phyloP scores from a whole-genome alignment of 2,113 vertebrate species.

The Chaetodon trifascialis region DNA sequence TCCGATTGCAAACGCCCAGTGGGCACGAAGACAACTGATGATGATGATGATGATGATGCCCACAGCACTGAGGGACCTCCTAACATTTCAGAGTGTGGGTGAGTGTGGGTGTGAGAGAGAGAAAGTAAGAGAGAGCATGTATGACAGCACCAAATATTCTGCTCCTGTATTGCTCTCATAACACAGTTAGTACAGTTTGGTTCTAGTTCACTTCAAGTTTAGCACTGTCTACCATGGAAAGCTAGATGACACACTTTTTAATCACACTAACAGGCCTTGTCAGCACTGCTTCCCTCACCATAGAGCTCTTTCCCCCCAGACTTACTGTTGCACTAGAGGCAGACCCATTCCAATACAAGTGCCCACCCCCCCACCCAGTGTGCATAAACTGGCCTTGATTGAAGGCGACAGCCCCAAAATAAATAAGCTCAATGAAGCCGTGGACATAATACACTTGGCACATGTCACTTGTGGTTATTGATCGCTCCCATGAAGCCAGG shows the following conservation, averaged over 20 bases:
- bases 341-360: constrained; percentile 35
- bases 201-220: constrained; percentile 12
- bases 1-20: constrained; percentile 85
- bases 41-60: constrained; percentile 81
- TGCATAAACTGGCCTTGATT: constrained; percentile 70
- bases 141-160: constrained; percentile 24
- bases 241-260: constrained; percentile 21
- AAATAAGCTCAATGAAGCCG: constrained; percentile 81
- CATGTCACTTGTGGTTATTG: constrained; percentile 80
- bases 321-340: constrained; percentile 2
- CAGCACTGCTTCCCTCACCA: constrained; percentile 2
- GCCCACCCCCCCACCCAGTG: constrained; percentile 16
- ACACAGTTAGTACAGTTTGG: constrained; percentile 1
- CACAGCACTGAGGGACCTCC: constrained; percentile 89
- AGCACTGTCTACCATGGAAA: constrained; percentile 8
- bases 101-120: constrained; percentile 73
- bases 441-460: constrained; percentile 82
- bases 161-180: background rate
- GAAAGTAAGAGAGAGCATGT: background rate
- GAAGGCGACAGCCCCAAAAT: constrained; percentile 75
- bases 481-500: constrained; percentile 58
- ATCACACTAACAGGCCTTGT: constrained; percentile 10
- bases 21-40: constrained; percentile 88
- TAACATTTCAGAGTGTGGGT: constrained; percentile 90
- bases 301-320: constrained; percentile 18